Evolutionary conservation across 2,797 vertebrate genomes (phyloP).

Genomic region (Sebastiscus albofasciatus): DNA sequence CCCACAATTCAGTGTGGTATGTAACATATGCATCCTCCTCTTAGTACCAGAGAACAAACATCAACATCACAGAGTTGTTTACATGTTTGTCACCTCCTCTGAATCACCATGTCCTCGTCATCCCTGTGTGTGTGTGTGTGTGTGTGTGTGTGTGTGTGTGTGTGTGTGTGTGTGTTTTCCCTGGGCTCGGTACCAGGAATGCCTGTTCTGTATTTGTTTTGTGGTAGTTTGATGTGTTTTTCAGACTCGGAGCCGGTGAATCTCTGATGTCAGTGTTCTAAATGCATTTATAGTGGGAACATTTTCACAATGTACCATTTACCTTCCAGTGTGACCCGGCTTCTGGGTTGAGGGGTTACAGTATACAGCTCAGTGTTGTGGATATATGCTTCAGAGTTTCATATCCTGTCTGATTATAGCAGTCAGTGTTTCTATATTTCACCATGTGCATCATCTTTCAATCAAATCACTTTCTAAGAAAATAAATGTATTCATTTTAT

Average conservation of each 20-base stretch:
- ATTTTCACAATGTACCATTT: not conserved
- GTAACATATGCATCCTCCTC: not conserved
- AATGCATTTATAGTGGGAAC: not conserved
- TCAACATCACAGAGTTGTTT: conserved; percentile 12
- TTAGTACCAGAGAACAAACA: not conserved
- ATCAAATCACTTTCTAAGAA: not conserved
- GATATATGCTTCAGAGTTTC: not conserved
- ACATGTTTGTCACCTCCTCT: conserved; percentile 18
- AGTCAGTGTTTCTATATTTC: not conserved
- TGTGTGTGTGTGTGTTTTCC: not conserved
- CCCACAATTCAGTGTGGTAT: not conserved
- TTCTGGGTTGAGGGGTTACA: not conserved
- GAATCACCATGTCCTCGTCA: conserved; percentile 20
- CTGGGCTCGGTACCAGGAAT: not conserved
- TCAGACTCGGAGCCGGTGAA: not conserved
- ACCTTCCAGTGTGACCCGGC: not conserved
- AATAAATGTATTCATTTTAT: not conserved
- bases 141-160: not conserved
- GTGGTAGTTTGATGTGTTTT: not conserved
- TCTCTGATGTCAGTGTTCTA: not conserved
- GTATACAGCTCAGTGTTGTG: not conserved
- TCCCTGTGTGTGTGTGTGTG: not conserved
- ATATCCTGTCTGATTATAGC: not conserved
- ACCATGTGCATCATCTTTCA: not conserved
- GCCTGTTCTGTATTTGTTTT: not conserved